Conservation (phyloP, 2,888 invertebrate species). For the Oegoconia quadripuncta region DNA sequence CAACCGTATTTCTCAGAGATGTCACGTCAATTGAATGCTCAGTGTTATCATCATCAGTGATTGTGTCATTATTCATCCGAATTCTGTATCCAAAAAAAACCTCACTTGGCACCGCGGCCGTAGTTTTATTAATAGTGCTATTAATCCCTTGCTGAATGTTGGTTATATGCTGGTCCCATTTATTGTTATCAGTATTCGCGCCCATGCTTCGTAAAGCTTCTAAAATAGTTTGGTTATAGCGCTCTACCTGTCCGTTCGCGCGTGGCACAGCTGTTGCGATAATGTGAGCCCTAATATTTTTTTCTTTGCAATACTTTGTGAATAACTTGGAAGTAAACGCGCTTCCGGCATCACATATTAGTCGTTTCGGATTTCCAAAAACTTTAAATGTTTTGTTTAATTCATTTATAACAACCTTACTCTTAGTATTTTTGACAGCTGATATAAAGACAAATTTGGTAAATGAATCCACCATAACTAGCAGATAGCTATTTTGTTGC, state of each 20-base stretch:
- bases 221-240: conserved; percentile 29
- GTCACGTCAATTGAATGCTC: conserved; percentile 11
- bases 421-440: conserved; percentile 18
- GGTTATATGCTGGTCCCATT: conserved; percentile 30
- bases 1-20: conserved; percentile 27
- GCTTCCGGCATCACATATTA: conserved; percentile 20
- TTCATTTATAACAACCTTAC: conserved; percentile 10
- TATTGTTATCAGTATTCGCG: conserved; percentile 21
- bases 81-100: conserved; percentile 17
- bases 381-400: conserved; percentile 14
- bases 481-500: conserved; percentile 27
- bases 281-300: conserved; percentile 19
- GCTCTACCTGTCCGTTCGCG: conserved; percentile 30
- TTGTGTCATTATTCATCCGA: conserved; percentile 14
- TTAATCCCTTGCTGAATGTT: conserved; percentile 33
- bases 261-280: conserved; percentile 22
- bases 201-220: conserved; percentile 27
- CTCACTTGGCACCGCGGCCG: conserved; percentile 22
- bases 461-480: conserved; percentile 34
- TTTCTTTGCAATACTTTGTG: conserved; percentile 10
- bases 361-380: conserved; percentile 20
- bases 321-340: conserved; percentile 16
- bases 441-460: conserved; percentile 37
- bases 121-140: conserved; percentile 26
- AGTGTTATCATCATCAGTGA: conserved; percentile 11